Evolutionary conservation across 2,888 invertebrate genomes (phyloP), one percentile per base, ranked within the genome.

Genomic region (Meiosimyza platycephala): DNA sequence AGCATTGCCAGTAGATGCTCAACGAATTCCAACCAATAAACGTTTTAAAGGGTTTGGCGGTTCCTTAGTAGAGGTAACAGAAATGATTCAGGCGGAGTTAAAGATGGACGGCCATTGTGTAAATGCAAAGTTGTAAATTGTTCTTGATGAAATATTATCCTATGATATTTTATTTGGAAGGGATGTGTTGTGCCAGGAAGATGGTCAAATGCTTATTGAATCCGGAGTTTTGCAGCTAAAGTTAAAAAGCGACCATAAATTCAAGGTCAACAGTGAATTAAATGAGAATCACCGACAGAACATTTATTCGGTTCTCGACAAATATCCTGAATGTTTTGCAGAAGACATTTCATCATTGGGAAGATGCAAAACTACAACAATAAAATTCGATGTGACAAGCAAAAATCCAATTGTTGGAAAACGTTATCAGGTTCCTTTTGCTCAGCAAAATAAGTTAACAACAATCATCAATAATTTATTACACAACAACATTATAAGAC

Each of bases 41-140:
- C 54, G 22, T 1, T 63, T 77, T 40, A 72, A 72, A 69, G 76
- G 74, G 40, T 76, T 78, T 51, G 75, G 77, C 5, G 77, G 74
- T 50, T 59, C 72, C 6, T 40, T 66, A 1, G 75, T 78, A 9
- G 72, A 74, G 47, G 62, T 65, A 15, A 55, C 13, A 9, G 60
- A 70, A 12, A 28, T 33, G 15, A 73, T 77, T 7, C 55, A 71
- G 11, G 50, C 47, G 11, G 40, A 63, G 11, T 64, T 75, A 7
- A 16, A 47, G 6, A 62, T 75, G 28, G 72, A 75, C 7, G 71
- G 33, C 11, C 62, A 73, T 9, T 13, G 18, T 28, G 62, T 69
- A 12, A 51, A 66, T 9, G 57, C 66, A 6, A 55, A 12, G 5
- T 48, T 75, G 12, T 57, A 73, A 13, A 68, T 77, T 22, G 66